Percentiles rank a stretch among this genome's conserved stretches.
These are phyloP conservation scores for Catharus bicknelli DNA, from an alignment of 2,113 vertebrate genomes.

Conservation along the genomic window DNA sequence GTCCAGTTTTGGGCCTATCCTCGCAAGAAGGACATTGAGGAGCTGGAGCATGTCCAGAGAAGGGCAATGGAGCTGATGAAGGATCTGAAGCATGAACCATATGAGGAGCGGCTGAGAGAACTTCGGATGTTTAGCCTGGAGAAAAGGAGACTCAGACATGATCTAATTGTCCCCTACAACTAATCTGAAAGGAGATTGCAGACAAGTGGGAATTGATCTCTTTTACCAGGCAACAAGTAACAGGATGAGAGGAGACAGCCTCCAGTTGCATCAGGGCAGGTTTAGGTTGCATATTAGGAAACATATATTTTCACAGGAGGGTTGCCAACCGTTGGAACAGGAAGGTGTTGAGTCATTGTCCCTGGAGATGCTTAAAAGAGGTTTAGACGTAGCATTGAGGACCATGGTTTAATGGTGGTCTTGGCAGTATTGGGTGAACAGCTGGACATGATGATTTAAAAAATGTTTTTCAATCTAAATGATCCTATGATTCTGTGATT, in stretches of 20 bases:
- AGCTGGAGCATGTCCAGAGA: neutral
- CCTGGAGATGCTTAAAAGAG: neutral
- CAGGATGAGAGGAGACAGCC: neutral
- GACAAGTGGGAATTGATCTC: neutral
- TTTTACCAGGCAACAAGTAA: neutral
- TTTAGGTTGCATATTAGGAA: neutral
- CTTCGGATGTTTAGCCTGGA: neutral
- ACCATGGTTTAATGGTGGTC: neutral
- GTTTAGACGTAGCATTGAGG: rapidly evolving
- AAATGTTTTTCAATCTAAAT: neutral
- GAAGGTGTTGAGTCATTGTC: neutral
- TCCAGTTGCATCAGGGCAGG: neutral
- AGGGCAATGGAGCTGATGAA: neutral
- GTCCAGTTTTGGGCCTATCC: neutral
- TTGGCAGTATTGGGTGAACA: neutral
- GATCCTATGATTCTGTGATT: neutral
- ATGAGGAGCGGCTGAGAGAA: neutral
- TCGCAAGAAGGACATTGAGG: neutral
- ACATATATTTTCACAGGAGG: rapidly evolving
- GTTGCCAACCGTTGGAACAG: neutral
- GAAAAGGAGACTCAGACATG: neutral
- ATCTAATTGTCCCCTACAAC: neutral
- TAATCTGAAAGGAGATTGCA: neutral
- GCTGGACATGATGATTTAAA: neutral
- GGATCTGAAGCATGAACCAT: rapidly evolving